A percentile compares a stretch with the other conserved stretches of the same genome.
Evolutionary conservation across 2,113 vertebrate genomes (phyloP).

Genomic region (Crotophaga sulcirostris): DNA sequence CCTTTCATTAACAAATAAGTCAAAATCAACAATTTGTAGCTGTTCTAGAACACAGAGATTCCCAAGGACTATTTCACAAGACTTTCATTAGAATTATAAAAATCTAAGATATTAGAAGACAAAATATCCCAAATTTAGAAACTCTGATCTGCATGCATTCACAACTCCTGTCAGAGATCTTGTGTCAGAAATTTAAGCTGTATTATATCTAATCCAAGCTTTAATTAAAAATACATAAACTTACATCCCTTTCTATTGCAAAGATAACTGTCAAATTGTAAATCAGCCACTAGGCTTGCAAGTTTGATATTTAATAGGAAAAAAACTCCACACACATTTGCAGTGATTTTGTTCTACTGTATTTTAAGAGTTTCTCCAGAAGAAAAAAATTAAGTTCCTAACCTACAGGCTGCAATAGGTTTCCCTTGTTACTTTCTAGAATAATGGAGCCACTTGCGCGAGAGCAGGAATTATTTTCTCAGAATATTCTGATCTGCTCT

Average conservation of each 20-base stretch:
- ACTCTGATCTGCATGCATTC: background rate
- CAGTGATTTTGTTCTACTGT: background rate
- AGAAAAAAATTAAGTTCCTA: background rate
- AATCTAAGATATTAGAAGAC: background rate
- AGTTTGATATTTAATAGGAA: background rate
- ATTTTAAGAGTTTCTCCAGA: background rate
- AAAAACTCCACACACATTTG: accelerated
- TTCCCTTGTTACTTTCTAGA: background rate
- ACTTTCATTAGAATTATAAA: background rate
- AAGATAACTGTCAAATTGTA: background rate
- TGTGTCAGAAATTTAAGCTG: background rate
- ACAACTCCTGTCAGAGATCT: background rate
- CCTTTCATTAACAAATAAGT: background rate
- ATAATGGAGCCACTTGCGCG: background rate
- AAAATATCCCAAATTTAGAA: background rate
- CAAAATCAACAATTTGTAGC: background rate
- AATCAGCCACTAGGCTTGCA: background rate
- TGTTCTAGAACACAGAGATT: background rate
- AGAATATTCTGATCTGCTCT: background rate
- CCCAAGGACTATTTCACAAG: background rate
- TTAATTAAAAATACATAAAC: background rate
- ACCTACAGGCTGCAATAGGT: background rate
- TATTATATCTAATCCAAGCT: background rate
- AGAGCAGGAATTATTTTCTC: background rate
- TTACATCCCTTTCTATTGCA: background rate